Conservation (phyloP, 1,140 invertebrate species). For the Thalassaphorura encarpata region DNA sequence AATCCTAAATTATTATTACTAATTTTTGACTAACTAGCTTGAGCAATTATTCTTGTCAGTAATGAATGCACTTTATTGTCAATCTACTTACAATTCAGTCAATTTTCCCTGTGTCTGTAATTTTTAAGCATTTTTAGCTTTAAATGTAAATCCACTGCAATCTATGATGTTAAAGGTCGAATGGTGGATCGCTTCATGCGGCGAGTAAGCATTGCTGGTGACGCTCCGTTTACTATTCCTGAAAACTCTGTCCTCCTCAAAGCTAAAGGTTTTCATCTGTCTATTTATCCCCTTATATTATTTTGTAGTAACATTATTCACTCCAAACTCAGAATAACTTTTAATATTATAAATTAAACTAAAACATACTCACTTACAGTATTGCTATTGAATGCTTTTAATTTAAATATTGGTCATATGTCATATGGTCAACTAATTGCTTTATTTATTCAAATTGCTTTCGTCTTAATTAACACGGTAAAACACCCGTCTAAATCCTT, state of each 20-base stretch:
- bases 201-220: slow-evolving; percentile 37
- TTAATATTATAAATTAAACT: not conserved
- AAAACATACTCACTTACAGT: not conserved
- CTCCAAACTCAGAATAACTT: not conserved
- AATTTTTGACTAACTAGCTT: not conserved
- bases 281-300: not conserved
- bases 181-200: slow-evolving; percentile 35
- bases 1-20: not conserved
- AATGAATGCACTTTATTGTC: too few relatives aligned
- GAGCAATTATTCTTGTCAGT: not conserved
- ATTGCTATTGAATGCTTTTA: too few relatives aligned
- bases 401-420: too few relatives aligned
- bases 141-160: not conserved
- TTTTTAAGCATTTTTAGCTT: too few relatives aligned
- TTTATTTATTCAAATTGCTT: too few relatives aligned
- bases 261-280: slow-evolving; percentile 26
- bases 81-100: too few relatives aligned
- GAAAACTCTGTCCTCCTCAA: slow-evolving; percentile 33
- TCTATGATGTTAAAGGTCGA: slow-evolving; percentile 26
- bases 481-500: too few relatives aligned
- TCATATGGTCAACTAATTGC: too few relatives aligned
- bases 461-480: too few relatives aligned
- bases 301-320: too few relatives aligned
- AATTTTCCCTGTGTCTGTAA: too few relatives aligned
- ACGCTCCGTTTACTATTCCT: slow-evolving; percentile 31